Percentiles rank a stretch among this genome's conserved stretches.
Evolutionary conservation across 2,888 invertebrate species (phyloP).

Genomic region (Diogma glabrata): DNA sequence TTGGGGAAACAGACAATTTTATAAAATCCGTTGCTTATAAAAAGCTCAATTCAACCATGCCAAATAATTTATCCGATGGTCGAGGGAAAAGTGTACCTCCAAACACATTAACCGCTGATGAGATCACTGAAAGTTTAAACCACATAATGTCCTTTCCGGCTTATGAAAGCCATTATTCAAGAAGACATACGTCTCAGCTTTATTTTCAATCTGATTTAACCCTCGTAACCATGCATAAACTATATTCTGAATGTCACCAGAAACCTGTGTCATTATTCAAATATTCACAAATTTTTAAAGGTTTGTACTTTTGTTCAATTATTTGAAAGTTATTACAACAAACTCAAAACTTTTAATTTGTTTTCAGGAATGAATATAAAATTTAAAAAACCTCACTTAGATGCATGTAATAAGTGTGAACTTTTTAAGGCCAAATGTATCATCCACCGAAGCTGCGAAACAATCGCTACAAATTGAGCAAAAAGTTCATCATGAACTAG

Average conservation of each 20-base stretch:
- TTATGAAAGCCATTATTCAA: background rate
- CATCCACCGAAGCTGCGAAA: too few relatives aligned
- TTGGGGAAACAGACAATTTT: background rate
- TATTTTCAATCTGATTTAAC: constrained; percentile 1
- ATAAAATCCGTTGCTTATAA: background rate
- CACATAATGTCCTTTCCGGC: background rate
- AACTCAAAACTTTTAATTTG: too few relatives aligned
- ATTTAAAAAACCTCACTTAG: background rate
- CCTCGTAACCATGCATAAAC: background rate
- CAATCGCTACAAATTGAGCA: too few relatives aligned
- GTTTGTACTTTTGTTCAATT: too few relatives aligned
- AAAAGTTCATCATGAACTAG: background rate
- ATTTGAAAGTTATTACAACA: too few relatives aligned
- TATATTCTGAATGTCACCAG: background rate
- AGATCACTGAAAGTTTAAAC: background rate
- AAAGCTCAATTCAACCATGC: background rate
- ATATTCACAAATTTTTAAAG: background rate
- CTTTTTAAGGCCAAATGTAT: too few relatives aligned
- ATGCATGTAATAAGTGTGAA: background rate
- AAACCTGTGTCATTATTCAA: background rate
- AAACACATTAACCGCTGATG: background rate
- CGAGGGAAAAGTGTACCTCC: background rate
- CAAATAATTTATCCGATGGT: too few relatives aligned
- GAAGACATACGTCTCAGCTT: background rate
- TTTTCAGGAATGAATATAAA: background rate